phyloP scores from a whole-genome alignment of 1,140 invertebrate genomes.

The Cotesia vestalis region DNA sequence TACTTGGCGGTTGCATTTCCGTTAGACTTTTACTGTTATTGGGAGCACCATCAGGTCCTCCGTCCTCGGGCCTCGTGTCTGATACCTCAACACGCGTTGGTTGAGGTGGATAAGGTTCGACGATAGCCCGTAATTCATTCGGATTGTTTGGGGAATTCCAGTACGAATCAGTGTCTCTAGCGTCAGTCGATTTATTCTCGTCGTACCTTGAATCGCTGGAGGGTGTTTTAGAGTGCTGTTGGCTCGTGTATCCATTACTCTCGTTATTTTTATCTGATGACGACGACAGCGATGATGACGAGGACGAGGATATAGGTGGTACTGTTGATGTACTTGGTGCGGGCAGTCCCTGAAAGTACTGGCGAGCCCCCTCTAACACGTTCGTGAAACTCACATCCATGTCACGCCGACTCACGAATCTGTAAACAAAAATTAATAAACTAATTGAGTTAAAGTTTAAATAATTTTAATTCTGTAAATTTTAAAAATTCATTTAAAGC shows the following conservation, averaged over 20 bases:
- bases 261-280: conserved; percentile 62
- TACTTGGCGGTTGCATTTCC: conserved; percentile 58
- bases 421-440: conserved; percentile 45
- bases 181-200: conserved; percentile 41
- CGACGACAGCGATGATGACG: conserved; percentile 40
- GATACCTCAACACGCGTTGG: conserved; percentile 60
- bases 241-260: conserved; percentile 54
- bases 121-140: conserved; percentile 46
- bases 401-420: conserved; percentile 66
- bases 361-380: conserved; percentile 80
- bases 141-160: conserved; percentile 48
- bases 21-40: conserved; percentile 54
- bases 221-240: conserved; percentile 48
- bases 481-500: no score
- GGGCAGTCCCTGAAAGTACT: conserved; percentile 81
- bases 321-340: conserved; percentile 57
- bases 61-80: conserved; percentile 58
- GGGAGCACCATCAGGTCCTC: conserved; percentile 45
- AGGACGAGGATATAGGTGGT: no score
- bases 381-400: conserved; percentile 82
- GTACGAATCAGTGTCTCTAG: conserved; percentile 46
- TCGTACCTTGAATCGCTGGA: conserved; percentile 44
- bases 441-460: conserved; percentile 18
- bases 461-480: no score
- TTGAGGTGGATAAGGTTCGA: conserved; percentile 57